Base-by-base conservation (phyloP, 2,888 invertebrate species). In the Eledona agricola region DNA sequence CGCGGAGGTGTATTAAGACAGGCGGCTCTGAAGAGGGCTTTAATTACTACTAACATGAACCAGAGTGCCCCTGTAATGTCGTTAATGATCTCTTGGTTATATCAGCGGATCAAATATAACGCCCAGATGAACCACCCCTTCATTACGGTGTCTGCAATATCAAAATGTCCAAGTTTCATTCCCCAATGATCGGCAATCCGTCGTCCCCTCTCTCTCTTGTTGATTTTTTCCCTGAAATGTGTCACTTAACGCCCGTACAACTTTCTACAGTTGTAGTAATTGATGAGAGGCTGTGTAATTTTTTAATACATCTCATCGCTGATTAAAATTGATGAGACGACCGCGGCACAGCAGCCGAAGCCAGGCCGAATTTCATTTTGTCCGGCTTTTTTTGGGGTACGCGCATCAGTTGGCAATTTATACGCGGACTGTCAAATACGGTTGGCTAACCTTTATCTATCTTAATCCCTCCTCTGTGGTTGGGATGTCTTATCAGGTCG, bases 401-500 rank as follows among this genome's bases (percentile, higher is more conserved):
- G 31, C 56, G 56, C 61, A 64, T 65, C 63, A 58, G 60, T 61
- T 57, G 57, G 66, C 68, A 70, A 72, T 72, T 70, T 71, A 72
- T 72, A 71, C 68, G 60, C 64, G 62, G 66, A 61, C 71, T 72
- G 73, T 72, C 74, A 71, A 69, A 70, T 62, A 63, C 65, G 64
- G 65, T 65, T 57, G 66, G 64, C 67, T 64, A 65, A 69, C 68
- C 69, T 71, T 72, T 73, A 73, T 74, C 72, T 72, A 67, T 72
- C 70, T 71, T 72, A 72, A 74, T 74, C 71, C 72, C 65, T 68
- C 69, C 67, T 61, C 56, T 67, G 70, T 65, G 69, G 70, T 65
- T 61, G 57, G 53, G 60, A 58, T 62, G 66, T 65, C 68, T 71
- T 72, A 71, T 72, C 71, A 69, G 61, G 59, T 62, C 63, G 61